A percentile compares a stretch with the other conserved stretches of the same genome.
Conservation (phyloP, 2,888 invertebrate species). For the Heliconius hortense region DNA sequence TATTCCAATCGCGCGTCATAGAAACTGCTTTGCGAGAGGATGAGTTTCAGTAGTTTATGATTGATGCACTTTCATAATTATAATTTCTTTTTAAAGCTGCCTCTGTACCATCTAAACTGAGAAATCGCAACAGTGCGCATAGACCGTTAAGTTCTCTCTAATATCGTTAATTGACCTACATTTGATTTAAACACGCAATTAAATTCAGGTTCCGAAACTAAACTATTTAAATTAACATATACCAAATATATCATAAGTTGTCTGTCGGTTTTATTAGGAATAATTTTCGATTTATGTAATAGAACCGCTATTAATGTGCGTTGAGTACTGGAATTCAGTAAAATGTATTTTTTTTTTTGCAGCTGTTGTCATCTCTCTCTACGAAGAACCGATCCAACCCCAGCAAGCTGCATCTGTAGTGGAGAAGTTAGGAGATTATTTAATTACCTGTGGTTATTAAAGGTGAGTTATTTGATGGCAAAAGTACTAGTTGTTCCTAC, state of each 20-base stretch:
- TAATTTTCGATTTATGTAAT: neutral
- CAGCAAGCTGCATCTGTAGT: conserved; percentile 98
- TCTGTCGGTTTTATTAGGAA: neutral
- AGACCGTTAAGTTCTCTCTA: conserved; percentile 40
- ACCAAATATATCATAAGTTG: neutral
- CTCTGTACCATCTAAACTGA: conserved; percentile 17
- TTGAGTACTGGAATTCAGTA: neutral
- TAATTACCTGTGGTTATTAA: conserved; percentile 98
- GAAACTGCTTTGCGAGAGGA: conserved; percentile 1
- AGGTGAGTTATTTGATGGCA: conserved; percentile 70
- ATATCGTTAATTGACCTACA: conserved; percentile 42
- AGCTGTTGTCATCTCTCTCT: conserved; percentile 96
- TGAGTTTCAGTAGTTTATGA: conserved; percentile 10
- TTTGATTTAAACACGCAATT: conserved; percentile 33
- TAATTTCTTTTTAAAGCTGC: conserved; percentile 17
- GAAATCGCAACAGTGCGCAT: conserved; percentile 34
- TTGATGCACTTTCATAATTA: conserved; percentile 19
- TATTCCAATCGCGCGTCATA: conserved; percentile 11
- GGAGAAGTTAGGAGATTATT: conserved; percentile 98
- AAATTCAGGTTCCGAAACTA: conserved; percentile 29
- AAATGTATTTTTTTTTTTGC: conserved; percentile 66
- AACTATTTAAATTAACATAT: conserved; percentile 23
- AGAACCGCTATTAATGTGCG: neutral
- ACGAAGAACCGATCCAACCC: conserved; percentile 97
- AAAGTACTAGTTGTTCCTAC: neutral